Percentiles rank a stretch among this genome's conserved stretches.
These are phyloP conservation scores for Montipora capricornis DNA, from an alignment of 64 coral and sea anemone species.

Conservation along the genomic window DNA sequence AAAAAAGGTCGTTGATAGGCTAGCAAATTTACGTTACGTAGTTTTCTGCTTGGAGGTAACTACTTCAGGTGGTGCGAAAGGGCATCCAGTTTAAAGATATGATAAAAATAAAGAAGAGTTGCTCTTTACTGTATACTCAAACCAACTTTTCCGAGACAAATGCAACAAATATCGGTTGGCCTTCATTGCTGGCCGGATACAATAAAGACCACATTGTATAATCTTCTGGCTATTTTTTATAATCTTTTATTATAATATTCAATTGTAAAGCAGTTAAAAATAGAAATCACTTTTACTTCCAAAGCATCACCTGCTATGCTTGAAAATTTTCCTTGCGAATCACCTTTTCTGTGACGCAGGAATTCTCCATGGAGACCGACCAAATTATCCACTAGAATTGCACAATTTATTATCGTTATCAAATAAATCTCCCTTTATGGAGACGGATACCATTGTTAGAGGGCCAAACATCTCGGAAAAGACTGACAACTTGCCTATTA, in stretches of 20 bases:
- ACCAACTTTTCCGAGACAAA: neutral
- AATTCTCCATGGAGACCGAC: slow-evolving; percentile 4
- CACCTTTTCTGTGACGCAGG: slow-evolving; percentile 33
- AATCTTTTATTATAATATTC: neutral
- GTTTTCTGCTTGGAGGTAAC: neutral
- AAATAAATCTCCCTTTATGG: slow-evolving; percentile 44
- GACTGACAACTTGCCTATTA: slow-evolving; percentile 29
- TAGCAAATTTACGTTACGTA: too few species aligned
- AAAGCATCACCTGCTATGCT: neutral
- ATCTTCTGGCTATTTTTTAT: too few species aligned
- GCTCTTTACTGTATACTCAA: neutral
- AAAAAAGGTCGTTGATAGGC: too few species aligned
- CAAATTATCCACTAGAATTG: slow-evolving; percentile 20
- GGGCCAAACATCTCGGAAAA: slow-evolving; percentile 24
- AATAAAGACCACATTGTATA: too few species aligned
- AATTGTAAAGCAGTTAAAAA: slow-evolving; percentile 10
- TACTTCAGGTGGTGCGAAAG: neutral
- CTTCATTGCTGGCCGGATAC: too few species aligned
- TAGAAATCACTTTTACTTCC: neutral
- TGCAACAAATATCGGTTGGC: too few species aligned
- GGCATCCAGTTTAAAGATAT: neutral
- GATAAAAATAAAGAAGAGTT: neutral
- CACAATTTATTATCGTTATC: slow-evolving; percentile 30
- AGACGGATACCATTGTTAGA: slow-evolving; percentile 31
- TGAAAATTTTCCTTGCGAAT: slow-evolving; percentile 15